These are phyloP conservation scores for Scophthalmus maximus DNA, from an alignment of 2,113 vertebrate genomes.

Conservation along the genomic window DNA sequence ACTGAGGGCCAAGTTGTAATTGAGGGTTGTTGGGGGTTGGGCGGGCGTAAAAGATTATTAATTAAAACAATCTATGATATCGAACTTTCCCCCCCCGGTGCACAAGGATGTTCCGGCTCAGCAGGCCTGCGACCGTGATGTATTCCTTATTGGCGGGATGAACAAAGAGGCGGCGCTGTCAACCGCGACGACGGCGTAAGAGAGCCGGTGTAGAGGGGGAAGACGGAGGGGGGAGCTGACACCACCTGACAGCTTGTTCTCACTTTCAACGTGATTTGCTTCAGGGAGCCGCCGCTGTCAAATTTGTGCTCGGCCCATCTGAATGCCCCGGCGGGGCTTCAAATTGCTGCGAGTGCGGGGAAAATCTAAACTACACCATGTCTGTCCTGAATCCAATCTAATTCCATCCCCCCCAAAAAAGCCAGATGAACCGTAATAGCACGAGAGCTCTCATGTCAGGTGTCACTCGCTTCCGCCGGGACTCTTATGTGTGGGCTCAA, in stretches of 20 bases:
- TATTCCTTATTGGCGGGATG: conserved; percentile 47
- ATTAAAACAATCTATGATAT: conserved; percentile 62
- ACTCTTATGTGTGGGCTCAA: conserved; percentile 16
- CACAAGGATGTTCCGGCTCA: conserved; percentile 26
- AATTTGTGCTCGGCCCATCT: conserved; percentile 64
- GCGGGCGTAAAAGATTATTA: conserved; percentile 24
- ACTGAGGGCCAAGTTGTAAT: background rate
- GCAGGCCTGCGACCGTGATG: conserved; percentile 19
- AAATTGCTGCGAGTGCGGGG: conserved; percentile 58
- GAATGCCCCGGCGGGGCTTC: conserved; percentile 40
- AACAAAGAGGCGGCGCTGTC: conserved; percentile 55
- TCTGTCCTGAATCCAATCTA: conserved; percentile 58
- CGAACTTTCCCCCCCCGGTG: conserved; percentile 28
- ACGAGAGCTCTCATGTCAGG: conserved; percentile 48
- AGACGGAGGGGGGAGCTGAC: conserved; percentile 47
- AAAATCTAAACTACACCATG: conserved; percentile 47
- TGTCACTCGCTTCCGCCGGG: background rate
- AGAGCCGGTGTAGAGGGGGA: conserved; percentile 33
- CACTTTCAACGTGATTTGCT: conserved; percentile 68
- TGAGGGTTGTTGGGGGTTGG: background rate
- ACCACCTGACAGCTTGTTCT: conserved; percentile 70
- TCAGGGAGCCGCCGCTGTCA: conserved; percentile 65
- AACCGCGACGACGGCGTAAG: background rate
- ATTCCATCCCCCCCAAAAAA: conserved; percentile 53
- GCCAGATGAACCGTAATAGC: conserved; percentile 29